Conservation (phyloP, 2,888 invertebrate species). For the Litoditis marina region DNA sequence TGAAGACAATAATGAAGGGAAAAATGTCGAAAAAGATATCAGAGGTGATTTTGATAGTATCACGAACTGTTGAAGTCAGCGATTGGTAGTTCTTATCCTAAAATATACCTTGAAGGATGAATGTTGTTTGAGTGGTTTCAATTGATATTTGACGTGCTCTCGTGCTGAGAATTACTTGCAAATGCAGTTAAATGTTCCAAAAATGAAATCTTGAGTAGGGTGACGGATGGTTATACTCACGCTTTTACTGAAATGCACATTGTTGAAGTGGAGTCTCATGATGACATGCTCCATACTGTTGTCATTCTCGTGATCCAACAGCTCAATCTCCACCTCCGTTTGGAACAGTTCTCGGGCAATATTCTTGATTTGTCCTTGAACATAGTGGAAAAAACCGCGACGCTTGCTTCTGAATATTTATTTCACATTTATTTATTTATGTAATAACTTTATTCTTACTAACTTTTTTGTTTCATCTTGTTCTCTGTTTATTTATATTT, state of each 20-base stretch:
- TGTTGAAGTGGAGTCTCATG: slow-evolving; percentile 89
- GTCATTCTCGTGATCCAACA: slow-evolving; percentile 80
- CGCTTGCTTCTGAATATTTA: slow-evolving; percentile 72
- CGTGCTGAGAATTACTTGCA: too few relatives aligned
- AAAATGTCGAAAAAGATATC: slow-evolving; percentile 91
- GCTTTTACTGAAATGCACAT: slow-evolving; percentile 68
- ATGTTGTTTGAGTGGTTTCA: background rate
- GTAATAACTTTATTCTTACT: too few relatives aligned
- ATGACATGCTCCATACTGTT: slow-evolving; percentile 89
- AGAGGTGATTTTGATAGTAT: slow-evolving; percentile 51
- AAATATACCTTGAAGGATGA: background rate
- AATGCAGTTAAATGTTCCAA: background rate
- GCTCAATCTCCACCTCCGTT: slow-evolving; percentile 86
- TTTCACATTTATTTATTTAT: slow-evolving; percentile 1
- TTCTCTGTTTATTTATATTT: too few relatives aligned
- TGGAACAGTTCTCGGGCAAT: slow-evolving; percentile 75
- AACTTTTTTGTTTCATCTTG: too few relatives aligned
- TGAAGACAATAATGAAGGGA: slow-evolving; percentile 94
- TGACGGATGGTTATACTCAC: slow-evolving; percentile 7
- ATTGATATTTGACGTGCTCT: too few relatives aligned
- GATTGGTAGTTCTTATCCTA: slow-evolving; percentile 25
- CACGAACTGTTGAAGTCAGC: slow-evolving; percentile 27
- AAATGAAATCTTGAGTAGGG: background rate
- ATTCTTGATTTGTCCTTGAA: slow-evolving; percentile 71
- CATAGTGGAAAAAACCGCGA: slow-evolving; percentile 89